These are phyloP conservation scores for Crotophaga sulcirostris DNA, from an alignment of 2,113 vertebrate genomes.

Conservation along the genomic window DNA sequence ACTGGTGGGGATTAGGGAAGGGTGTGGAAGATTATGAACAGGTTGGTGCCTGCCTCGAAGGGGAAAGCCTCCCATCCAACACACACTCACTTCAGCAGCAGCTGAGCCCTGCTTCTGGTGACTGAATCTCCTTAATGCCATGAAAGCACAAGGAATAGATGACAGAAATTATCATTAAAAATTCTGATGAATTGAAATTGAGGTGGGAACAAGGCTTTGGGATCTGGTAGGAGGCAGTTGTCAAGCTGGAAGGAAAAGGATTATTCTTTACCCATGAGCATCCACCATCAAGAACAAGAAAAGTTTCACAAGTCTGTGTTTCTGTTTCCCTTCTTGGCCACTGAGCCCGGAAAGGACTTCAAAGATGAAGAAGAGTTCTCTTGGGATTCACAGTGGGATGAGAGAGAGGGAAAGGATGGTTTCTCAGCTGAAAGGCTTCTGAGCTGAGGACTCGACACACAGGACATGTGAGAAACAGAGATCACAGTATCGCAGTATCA, in stretches of 20 bases:
- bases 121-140: background rate
- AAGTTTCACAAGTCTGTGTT: background rate
- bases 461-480: background rate
- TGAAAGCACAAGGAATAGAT: background rate
- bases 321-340: background rate
- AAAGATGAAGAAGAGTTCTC: background rate
- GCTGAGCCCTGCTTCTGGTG: background rate
- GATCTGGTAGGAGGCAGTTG: background rate
- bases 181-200: background rate
- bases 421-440: background rate
- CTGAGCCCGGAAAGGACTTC: background rate
- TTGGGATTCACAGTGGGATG: background rate
- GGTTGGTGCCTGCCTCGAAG: background rate
- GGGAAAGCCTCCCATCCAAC: background rate
- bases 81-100: background rate
- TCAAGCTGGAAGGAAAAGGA: background rate
- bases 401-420: background rate
- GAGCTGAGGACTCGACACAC: background rate
- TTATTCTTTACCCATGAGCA: background rate
- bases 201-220: background rate
- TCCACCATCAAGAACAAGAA: background rate
- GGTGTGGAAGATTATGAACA: background rate
- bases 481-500: too few species aligned
- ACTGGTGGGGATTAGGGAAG: background rate
- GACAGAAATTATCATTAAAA: background rate